Base-by-base conservation (phyloP, 1,140 invertebrate species). In the Rhyzopertha dominica region DNA sequence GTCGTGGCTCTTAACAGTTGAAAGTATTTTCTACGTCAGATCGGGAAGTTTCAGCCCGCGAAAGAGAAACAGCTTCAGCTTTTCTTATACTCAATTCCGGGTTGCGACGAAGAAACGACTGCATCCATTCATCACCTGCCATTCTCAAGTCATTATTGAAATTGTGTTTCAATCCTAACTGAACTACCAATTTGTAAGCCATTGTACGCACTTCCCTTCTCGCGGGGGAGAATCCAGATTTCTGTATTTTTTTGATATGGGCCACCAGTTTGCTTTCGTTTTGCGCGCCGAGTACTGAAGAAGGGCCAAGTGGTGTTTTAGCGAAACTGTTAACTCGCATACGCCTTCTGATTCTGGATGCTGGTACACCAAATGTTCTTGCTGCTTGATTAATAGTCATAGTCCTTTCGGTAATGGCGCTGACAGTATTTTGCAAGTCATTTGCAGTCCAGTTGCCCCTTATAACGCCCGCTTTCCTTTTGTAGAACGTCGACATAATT, bases 91-190 rank as follows among this genome's bases (percentile, higher is more conserved):
- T 41, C 13, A 58, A 26, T 40, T 28, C 42, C 2, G 31, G 30
- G 47, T 58, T 42, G 43, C 45, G 29, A 36, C 26, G 39, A 17
- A 53, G 26, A 48, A 55, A 58, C 20, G 19, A 47, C 16, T 26
- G 31, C 9, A 54, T 24, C 49, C 49, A 58, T 31, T 54, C 53
- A 14, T 29, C 24, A 8, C 56, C 53, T 8, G 51, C 58, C n/a
- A 30, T 41, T 39, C 41, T 43, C 24, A 41, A 56, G 10, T 39
- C 18, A 20, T 22, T 14, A 37, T 43, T 34, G 22, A 43, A 43
- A 16, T 17, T 37, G 22, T 43, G 9, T 37, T 8, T 16, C 16
- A 43, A 17, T 36, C 29, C 29, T 12, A 36, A 12, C 22, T 29
- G 7, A 16, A 31, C 9, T 19, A 24, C 40, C 14, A 43, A 19